Evolutionary conservation across 2,113 vertebrate species (phyloP), one percentile per base, ranked within the genome.

Genomic region (Daboia siamensis): DNA sequence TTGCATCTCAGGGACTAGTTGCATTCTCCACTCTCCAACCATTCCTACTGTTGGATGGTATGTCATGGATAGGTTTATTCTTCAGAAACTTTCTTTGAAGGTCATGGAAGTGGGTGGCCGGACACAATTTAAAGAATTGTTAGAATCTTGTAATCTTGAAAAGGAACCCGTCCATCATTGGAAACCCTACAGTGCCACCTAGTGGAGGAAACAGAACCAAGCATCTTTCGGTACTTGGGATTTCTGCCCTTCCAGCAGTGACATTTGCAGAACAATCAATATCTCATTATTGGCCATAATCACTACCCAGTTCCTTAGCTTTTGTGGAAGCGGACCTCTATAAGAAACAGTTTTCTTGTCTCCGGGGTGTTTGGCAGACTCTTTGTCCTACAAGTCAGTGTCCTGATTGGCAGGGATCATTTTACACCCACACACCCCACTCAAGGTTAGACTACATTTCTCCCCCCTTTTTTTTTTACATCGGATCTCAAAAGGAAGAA

Each of bases 201-300:
- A 93, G 96, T 12, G 97, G 96, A 55, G 59, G 23, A 57, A 21
- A 9, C 21, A 3, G n/a, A 20, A 21, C 23, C 3, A 15, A 15
- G 46, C 55, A 3, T 0, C 74, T 10, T 1, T 8, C 0, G 3
- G 1, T 24, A 6, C 21, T 23, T 2, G 3, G 24, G 13, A 26
- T 64, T 23, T n/a, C 61, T 88, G 61, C 5, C 80, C 64, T 84
- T 90, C 61, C 46, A 11, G 74, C 44, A 4, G 80, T 96, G 96
- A 96, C 96, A 96, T 97, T 97, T 95, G 92, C 95, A 54, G 94
- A 85, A 86, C 93, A 92, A 97, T 97, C 96, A 93, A 97, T 97
- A 97, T 59, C 95, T 97, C 96, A 96, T 97, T 96, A 97, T 96
- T 94, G 95, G 94, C 95, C 94, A 95, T 96, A 92, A 97, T 97